Evolutionary conservation across 1,140 invertebrate genomes (phyloP).

Genomic region (Papilio dardanus): DNA sequence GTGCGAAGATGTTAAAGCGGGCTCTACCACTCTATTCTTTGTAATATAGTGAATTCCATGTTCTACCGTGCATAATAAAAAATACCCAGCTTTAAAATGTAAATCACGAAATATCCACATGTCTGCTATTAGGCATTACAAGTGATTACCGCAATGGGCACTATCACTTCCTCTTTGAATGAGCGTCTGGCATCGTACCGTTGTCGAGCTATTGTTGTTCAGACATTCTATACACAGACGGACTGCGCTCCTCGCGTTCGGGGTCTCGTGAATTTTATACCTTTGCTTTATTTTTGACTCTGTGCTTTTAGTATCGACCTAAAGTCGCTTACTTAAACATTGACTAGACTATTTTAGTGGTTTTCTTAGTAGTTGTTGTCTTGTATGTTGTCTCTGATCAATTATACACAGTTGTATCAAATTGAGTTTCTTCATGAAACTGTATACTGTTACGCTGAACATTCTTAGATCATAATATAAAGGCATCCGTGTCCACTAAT

Average conservation of each 20-base stretch:
- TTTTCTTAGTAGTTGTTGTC: no score
- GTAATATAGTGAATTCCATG: not conserved
- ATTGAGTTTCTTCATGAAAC: no score
- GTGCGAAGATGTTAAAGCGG: no score
- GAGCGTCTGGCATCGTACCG: slow-evolving; percentile 17
- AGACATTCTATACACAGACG: slow-evolving; percentile 24
- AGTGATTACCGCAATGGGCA: slow-evolving; percentile 2
- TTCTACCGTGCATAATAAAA: not conserved
- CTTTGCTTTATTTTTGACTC: slow-evolving; percentile 45
- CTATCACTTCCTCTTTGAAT: slow-evolving; percentile 30
- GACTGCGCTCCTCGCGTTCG: not conserved
- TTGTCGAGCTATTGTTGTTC: slow-evolving; percentile 22
- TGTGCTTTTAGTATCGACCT: not conserved
- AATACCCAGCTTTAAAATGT: not conserved
- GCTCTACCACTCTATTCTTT: no score
- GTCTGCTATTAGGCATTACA: not conserved
- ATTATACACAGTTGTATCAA: no score
- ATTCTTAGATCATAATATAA: not conserved
- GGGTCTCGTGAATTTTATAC: slow-evolving; percentile 45
- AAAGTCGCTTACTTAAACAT: not conserved
- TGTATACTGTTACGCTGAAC: not conserved
- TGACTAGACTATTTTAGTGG: not conserved
- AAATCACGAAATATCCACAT: not conserved
- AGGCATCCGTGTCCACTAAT: not conserved
- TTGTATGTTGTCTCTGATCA: no score